These are phyloP conservation scores for Caranx ignobilis DNA, from an alignment of 2,113 vertebrate species.

Conservation along the genomic window DNA sequence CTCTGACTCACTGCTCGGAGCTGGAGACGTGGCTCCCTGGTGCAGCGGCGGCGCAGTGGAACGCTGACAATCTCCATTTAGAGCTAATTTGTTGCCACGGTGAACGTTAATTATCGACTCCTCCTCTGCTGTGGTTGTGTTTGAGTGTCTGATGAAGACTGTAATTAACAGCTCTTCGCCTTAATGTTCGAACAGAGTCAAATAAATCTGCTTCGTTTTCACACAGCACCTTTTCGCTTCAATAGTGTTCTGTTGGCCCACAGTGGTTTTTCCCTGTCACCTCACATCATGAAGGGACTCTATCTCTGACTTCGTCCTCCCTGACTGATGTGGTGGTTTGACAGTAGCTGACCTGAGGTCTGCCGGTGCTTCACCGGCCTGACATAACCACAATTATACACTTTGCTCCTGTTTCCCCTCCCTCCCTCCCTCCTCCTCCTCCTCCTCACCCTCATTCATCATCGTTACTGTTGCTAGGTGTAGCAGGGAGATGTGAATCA, in stretches of 20 bases:
- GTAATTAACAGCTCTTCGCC: conserved; percentile 9
- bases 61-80: conserved; percentile 10
- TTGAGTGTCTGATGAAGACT: background rate
- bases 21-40: background rate
- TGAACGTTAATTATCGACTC: conserved; percentile 18
- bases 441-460: conserved; percentile 27
- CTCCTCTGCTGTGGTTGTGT: conserved; percentile 19
- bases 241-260: too few species aligned
- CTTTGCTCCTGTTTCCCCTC: conserved; percentile 3
- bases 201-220: background rate
- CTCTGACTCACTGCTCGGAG: conserved; percentile 3
- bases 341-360: conserved; percentile 1
- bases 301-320: too few species aligned
- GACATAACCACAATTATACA: conserved; percentile 28
- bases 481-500: conserved; percentile 32
- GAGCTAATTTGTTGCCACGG: conserved; percentile 29
- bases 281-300: too few species aligned
- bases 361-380: background rate
- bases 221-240: too few species aligned
- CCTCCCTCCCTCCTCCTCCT: conserved; percentile 6
- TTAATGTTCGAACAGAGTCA: background rate
- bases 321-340: too few species aligned
- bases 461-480: conserved; percentile 22
- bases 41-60: background rate
- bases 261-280: too few species aligned